Conservation (phyloP, 2,113 vertebrate species). For the Rostratula benghalensis region DNA sequence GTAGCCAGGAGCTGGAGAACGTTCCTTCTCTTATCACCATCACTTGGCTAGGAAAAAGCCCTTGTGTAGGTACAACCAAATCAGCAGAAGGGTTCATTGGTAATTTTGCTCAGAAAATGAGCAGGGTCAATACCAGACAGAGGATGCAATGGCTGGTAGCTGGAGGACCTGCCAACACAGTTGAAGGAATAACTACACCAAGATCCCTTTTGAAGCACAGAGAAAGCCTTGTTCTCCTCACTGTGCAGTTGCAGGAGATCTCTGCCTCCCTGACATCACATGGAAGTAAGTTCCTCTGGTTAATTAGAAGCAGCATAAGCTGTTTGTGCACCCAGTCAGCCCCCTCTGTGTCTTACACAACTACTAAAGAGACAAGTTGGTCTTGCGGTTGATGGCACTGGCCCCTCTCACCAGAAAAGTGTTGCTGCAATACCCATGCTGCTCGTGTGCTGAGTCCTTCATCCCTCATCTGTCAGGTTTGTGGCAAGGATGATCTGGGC, state of each 20-base stretch:
- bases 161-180: background rate
- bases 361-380: background rate
- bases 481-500: background rate
- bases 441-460: background rate
- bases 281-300: background rate
- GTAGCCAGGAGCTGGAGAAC: background rate
- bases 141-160: accelerated
- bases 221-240: background rate
- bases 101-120: background rate
- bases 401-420: background rate
- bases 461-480: background rate
- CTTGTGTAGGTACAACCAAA: background rate
- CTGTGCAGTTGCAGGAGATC: background rate
- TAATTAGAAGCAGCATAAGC: background rate
- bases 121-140: accelerated
- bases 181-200: background rate
- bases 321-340: background rate
- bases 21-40: background rate
- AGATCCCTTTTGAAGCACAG: background rate
- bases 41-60: background rate
- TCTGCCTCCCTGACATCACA: background rate
- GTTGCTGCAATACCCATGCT: background rate
- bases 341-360: background rate
- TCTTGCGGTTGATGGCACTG: background rate
- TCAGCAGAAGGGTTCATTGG: background rate